These are phyloP conservation scores for Mungos mungo DNA, from an alignment of 2,113 vertebrate species.

Conservation along the genomic window DNA sequence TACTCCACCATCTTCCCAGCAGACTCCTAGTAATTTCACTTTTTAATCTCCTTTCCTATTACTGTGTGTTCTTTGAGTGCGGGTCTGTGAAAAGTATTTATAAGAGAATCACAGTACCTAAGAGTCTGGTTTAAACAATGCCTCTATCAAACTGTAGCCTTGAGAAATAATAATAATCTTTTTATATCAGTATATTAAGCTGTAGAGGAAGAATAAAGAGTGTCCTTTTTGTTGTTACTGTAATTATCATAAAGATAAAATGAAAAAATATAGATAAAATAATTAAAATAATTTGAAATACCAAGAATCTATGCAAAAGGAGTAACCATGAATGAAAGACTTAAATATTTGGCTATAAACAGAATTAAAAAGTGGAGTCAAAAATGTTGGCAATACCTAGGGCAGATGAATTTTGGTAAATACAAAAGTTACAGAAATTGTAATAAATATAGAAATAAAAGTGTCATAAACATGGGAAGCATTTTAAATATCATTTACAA, in stretches of 20 bases:
- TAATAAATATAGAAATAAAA: background rate
- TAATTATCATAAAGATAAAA: background rate
- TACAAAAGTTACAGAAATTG: background rate
- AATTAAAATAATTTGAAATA: background rate
- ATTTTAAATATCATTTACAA: background rate
- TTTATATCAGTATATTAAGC: background rate
- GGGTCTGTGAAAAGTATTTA: background rate
- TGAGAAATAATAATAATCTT: background rate
- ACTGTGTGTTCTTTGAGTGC: background rate
- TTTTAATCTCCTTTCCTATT: background rate
- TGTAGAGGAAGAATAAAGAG: background rate
- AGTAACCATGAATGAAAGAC: background rate
- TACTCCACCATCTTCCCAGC: background rate
- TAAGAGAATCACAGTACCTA: background rate
- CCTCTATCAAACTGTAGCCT: background rate
- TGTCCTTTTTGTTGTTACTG: background rate
- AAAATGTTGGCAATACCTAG: background rate
- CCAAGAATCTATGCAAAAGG: background rate
- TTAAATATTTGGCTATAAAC: background rate
- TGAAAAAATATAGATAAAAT: background rate
- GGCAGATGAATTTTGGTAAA: background rate
- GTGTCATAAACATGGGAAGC: background rate
- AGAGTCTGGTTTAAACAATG: background rate
- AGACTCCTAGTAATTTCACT: background rate
- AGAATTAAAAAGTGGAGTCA: background rate